Base-by-base conservation (phyloP, 2,888 invertebrate species). In the Cepaea hortensis region DNA sequence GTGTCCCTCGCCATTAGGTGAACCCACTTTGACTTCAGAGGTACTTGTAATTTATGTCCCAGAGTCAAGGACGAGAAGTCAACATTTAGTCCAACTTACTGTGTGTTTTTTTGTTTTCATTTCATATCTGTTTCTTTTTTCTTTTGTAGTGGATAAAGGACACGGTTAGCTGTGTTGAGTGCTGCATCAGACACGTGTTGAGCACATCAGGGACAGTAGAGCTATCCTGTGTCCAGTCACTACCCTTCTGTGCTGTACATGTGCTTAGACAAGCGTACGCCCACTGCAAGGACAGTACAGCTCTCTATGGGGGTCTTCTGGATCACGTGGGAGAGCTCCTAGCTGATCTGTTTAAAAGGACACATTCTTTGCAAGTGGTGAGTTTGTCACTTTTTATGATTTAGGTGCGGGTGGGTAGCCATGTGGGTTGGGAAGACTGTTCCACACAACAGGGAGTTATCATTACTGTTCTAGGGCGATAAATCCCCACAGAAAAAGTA, bases 201-300 rank as follows among this genome's bases (percentile, higher is more conserved):
- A 85, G 73, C 68, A 50, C 84, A 86, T 77, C 81, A 68, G 84
- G 65, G 84, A 85, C 88, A 76, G 85, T 87, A 76, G 80, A 88
- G 79, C 79, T 88, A 55, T 79, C 84, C 18, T 77, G 87, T 23
- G 87, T 92, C 9, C 91, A 91, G 81, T 91, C 92, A 9, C 86
- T 93, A 73, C 90, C 91, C 15, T 72, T 87, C n/a, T 91, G 91
- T 65, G 90, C 91, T 13, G 79, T 93, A 3, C 90, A 91, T 75
- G 77, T 92, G n/a, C 89, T 93, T 46, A 91, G 90, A 73, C 89
- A 90, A 75, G 90, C 92, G 1, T 93, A 93, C 88, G 82, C 85
- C 11, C 93, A 93, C 84, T 93, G 93, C 79, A 92, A 92, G 91
- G 91, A 90, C 35, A 93, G 93, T 88, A 87, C 89, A 15, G 87